A percentile compares a stretch with the other conserved stretches of the same genome.
Conservation (phyloP, 2,888 invertebrate species). For the Sesia apiformis region DNA sequence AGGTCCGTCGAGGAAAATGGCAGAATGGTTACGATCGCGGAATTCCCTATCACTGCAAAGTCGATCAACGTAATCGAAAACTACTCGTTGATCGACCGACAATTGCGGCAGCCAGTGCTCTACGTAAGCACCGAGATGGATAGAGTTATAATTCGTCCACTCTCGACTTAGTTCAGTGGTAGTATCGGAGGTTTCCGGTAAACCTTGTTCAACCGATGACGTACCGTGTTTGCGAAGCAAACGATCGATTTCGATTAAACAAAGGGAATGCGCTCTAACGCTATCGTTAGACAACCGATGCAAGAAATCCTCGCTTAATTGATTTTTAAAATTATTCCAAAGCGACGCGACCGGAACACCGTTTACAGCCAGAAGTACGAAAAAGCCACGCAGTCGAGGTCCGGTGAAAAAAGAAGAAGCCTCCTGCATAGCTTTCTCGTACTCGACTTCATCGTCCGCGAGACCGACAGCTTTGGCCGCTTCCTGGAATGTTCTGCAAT, state of each 20-base stretch:
- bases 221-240: neutral
- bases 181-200: neutral
- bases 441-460: constrained; percentile 8
- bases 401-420: constrained; percentile 7
- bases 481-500: constrained; percentile 11
- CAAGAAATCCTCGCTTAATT: constrained; percentile 1
- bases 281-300: neutral
- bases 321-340: constrained; percentile 1
- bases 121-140: neutral
- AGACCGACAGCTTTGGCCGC: constrained; percentile 8
- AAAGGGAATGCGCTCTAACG: neutral
- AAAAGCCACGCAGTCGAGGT: constrained; percentile 6
- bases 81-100: neutral
- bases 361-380: constrained; percentile 4
- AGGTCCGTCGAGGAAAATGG: constrained; percentile 3
- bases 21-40: neutral
- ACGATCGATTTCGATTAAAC: neutral
- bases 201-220: neutral
- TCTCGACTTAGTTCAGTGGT: neutral
- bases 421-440: constrained; percentile 5
- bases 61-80: neutral
- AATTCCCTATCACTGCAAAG: neutral
- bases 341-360: constrained; percentile 5
- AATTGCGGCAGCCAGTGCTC: neutral
- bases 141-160: neutral